Evolutionary conservation across 1,140 invertebrate species (phyloP), one percentile per base, ranked within the genome.

Genomic region (Agraylea sexmaculata): DNA sequence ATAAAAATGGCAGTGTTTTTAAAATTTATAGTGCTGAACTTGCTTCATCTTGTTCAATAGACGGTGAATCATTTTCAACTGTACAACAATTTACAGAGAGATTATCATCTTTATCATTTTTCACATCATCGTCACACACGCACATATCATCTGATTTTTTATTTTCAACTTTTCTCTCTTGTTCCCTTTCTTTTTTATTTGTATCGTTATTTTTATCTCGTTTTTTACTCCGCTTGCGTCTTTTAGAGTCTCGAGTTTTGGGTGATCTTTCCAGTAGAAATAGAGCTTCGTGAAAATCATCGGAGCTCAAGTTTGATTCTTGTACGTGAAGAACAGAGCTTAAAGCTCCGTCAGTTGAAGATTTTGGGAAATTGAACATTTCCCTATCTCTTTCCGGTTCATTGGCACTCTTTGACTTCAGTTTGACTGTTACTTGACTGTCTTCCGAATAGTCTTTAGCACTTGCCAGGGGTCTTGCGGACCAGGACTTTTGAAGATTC

Each of bases 241-340:
- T 42, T 47, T 61, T 62, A 1, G 60, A 62, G 40, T 64, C 60
- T 35, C 62, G 51, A 2, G 58, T 60, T 49, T 70, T 70, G 1
- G 70, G 69, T 4, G 69, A 71, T 30, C 68, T 53, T 48, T 71
- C 69, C 20, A 71, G 51, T 4, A 74, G 54, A 44, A 75, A 75
- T 3, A 75, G 51, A 11, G 70, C 71, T 54, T 75, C 72, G 49
- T 75, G 72, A 51, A 75, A 75, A 52, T 73, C 70, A 48, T 75
- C 71, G 4, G 70, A 71, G 55, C 69, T 72, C n/a, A 72, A 48
- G 51, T 70, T 73, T 4, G 67, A 68, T 50, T 73, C 71, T 53
- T 73, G 68, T 12, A 75, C 68, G 52, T 73, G 70, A 16, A 75
- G 57, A 20, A 74, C 70, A 4, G 71, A 73, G 53, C 71, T 73